These are phyloP conservation scores for Aradus depressus DNA, from an alignment of 2,888 invertebrate species.

Conservation along the genomic window DNA sequence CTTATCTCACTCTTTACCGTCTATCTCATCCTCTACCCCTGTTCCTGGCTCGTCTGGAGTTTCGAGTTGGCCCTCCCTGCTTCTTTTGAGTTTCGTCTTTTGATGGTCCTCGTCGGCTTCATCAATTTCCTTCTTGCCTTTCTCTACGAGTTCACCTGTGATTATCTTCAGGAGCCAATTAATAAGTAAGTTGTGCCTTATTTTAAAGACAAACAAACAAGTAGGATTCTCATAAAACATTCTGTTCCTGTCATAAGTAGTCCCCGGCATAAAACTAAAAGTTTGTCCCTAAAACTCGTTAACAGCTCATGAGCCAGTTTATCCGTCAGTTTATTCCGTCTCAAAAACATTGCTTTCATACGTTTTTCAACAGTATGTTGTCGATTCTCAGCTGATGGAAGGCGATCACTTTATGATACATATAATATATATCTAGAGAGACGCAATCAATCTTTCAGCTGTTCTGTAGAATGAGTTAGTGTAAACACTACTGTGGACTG, in stretches of 20 bases:
- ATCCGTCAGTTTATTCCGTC: too few species aligned
- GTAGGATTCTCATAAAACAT: not conserved
- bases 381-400: too few species aligned
- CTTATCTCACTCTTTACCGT: conserved; percentile 49
- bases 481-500: too few species aligned
- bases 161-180: conserved; percentile 35
- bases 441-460: too few species aligned
- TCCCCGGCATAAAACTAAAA: not conserved
- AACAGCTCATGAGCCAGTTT: too few species aligned
- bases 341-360: too few species aligned
- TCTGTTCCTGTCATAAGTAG: conserved; percentile 43
- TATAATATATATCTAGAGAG: too few species aligned
- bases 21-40: conserved; percentile 57
- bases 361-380: too few species aligned
- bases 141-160: conserved; percentile 40
- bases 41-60: conserved; percentile 46
- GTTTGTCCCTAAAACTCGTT: not conserved
- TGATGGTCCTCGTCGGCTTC: conserved; percentile 43
- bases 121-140: conserved; percentile 42
- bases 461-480: too few species aligned
- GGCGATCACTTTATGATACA: too few species aligned
- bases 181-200: conserved; percentile 27
- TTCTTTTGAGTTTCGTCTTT: conserved; percentile 46
- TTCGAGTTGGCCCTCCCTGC: conserved; percentile 59
- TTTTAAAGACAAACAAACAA: too few species aligned